A percentile compares a stretch with the other conserved stretches of the same genome.
Evolutionary conservation across 2,888 invertebrate genomes (phyloP).

Genomic region (Drosophila mettleri): DNA sequence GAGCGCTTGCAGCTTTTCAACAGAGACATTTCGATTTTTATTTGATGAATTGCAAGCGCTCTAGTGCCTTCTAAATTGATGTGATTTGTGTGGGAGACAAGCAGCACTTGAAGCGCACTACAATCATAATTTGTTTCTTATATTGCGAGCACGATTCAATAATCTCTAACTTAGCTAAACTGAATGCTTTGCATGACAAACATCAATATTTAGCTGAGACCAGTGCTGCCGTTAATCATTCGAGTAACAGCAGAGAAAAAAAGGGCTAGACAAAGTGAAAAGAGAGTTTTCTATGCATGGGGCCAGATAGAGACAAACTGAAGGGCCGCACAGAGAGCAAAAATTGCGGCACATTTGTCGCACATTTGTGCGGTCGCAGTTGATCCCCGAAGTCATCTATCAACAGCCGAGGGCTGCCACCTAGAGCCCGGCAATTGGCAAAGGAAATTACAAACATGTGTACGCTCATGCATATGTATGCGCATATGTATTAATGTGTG

Average conservation of each 20-base stretch:
- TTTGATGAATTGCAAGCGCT: background rate
- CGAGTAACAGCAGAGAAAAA: background rate
- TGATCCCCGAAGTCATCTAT: slow-evolving; percentile 51
- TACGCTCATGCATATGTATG: slow-evolving; percentile 37
- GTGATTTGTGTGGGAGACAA: background rate
- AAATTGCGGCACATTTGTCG: slow-evolving; percentile 67
- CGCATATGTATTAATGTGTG: background rate
- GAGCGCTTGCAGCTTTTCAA: background rate
- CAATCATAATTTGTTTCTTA: slow-evolving; percentile 1
- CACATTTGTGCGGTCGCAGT: slow-evolving; percentile 30
- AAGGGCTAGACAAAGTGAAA: slow-evolving; percentile 8
- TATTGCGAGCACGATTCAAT: background rate
- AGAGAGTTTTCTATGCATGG: background rate
- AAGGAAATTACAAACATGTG: slow-evolving; percentile 77
- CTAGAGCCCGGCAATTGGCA: slow-evolving; percentile 60
- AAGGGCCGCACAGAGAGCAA: slow-evolving; percentile 6
- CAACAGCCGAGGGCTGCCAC: slow-evolving; percentile 25
- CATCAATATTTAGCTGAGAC: slow-evolving; percentile 34
- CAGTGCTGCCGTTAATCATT: slow-evolving; percentile 34
- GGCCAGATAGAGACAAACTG: background rate
- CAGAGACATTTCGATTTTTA: background rate
- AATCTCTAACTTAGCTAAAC: background rate
- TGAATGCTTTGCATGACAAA: slow-evolving; percentile 8
- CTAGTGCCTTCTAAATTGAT: background rate
- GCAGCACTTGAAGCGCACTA: background rate